Evolutionary conservation across 2,888 invertebrate species (phyloP), one percentile per base, ranked within the genome.

Genomic region (Anoncus sp.): DNA sequence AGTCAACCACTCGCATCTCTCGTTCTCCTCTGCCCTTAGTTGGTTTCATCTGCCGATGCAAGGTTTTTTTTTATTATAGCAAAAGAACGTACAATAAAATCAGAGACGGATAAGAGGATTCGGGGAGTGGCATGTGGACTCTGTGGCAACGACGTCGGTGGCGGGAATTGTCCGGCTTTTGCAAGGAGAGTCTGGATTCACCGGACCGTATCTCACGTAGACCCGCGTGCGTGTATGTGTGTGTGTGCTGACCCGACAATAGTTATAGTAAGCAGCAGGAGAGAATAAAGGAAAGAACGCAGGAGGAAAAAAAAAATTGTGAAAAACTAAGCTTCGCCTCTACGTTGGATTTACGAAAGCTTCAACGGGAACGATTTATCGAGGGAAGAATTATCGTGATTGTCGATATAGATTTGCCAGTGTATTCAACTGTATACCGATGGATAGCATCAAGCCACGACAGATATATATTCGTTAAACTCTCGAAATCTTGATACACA

Each of bases 81-180:
- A 31, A 60, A 73, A 75, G 47, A 69, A 60, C 55, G 49, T 75
- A 79, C 82, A 77, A 77, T 80, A 75, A 77, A 79, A 75, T 77
- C 72, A 77, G 66, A 67, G 75, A 75, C 63, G 77, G 78, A 77
- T 80, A 80, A 80, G 82, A 80, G 75, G 78, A 80, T 82, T 80
- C 62, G 70, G 71, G 43, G 62, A 71, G 74, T 72, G 76, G 79
- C 53, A 66, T 31, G 45, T 43, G 43, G 57, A 60, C 70, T 47
- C 63, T 63, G 53, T 49, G 65, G 72, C 51, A 53, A 49, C 62
- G 63, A 60, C 57, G 70, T 35, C 75, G 67, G 59, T 63, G 57
- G 59, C 53, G 47, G 59, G 65, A 40, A 51, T 67, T 55, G 55
- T 27, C 16, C 38, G 57, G 49, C 70, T 51, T 65, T 51, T 53